Evolutionary conservation across 2,113 vertebrate genomes (phyloP).

Genomic region (Nycticryphes semicollaris): DNA sequence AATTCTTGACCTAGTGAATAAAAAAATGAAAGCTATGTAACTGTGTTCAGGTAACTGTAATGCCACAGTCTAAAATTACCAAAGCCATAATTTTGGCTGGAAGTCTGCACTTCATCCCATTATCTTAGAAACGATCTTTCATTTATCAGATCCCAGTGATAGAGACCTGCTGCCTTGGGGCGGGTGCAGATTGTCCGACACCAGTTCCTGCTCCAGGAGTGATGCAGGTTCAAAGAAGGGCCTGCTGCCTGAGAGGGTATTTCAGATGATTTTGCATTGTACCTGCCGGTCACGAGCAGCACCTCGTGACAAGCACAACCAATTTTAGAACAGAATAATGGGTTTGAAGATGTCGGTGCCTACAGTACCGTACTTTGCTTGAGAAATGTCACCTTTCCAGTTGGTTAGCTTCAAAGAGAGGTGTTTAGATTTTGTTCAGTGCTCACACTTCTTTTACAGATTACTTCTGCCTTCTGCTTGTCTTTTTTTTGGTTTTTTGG

Average conservation of each 20-base stretch:
- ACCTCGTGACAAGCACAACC: neutral
- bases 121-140: neutral
- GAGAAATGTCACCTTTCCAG: neutral
- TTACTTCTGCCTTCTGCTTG: neutral
- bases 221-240: neutral
- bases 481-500: neutral
- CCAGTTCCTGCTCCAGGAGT: neutral
- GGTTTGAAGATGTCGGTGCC: neutral
- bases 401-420: neutral
- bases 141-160: neutral
- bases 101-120: neutral
- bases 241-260: neutral
- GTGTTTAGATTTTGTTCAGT: neutral
- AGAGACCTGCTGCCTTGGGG: neutral
- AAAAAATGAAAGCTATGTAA: neutral
- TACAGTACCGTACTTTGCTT: neutral
- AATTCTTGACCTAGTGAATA: neutral
- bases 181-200: neutral
- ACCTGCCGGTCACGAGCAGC: neutral
- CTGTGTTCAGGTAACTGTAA: neutral
- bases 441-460: neutral
- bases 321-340: neutral
- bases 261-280: neutral
- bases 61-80: neutral
- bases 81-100: neutral